Percentiles rank a stretch among this genome's conserved stretches.
These are phyloP conservation scores for Choristoneura fumiferana DNA, from an alignment of 1,140 invertebrate species.

Conservation along the genomic window DNA sequence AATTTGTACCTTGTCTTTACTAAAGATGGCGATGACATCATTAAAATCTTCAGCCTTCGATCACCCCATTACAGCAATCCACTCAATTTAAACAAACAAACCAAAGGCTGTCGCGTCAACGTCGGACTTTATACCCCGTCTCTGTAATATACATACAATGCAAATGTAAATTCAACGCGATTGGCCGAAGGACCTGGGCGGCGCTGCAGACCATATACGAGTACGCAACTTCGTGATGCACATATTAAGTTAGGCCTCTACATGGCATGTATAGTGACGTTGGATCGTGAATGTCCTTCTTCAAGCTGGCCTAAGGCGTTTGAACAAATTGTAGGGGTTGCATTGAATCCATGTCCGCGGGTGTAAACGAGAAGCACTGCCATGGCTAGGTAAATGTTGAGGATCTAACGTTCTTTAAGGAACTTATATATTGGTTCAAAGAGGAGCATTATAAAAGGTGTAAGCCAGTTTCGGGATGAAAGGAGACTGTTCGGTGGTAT, in stretches of 20 bases:
- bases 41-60: neutral
- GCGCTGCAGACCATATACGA: constrained; percentile 61
- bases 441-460: too few species aligned
- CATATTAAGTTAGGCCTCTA: constrained; percentile 75
- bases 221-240: constrained; percentile 71
- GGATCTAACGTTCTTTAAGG: too few species aligned
- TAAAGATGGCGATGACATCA: too few species aligned
- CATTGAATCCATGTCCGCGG: neutral
- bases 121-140: constrained; percentile 68
- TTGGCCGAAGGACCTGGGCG: constrained; percentile 62
- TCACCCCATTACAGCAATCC: neutral
- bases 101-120: constrained; percentile 33
- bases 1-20: too few species aligned
- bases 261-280: constrained; percentile 49
- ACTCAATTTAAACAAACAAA: constrained; percentile 4
- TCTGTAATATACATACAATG: constrained; percentile 75
- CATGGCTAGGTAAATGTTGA: too few species aligned
- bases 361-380: neutral
- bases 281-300: constrained; percentile 15
- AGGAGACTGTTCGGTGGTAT: too few species aligned
- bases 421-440: too few species aligned
- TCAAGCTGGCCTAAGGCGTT: constrained; percentile 6
- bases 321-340: constrained; percentile 11
- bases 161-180: constrained; percentile 70
- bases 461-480: too few species aligned